Percentiles rank a stretch among this genome's conserved stretches.
phyloP scores from a whole-genome alignment of 2,113 vertebrate species.

The Phylloscopus trochilus region DNA sequence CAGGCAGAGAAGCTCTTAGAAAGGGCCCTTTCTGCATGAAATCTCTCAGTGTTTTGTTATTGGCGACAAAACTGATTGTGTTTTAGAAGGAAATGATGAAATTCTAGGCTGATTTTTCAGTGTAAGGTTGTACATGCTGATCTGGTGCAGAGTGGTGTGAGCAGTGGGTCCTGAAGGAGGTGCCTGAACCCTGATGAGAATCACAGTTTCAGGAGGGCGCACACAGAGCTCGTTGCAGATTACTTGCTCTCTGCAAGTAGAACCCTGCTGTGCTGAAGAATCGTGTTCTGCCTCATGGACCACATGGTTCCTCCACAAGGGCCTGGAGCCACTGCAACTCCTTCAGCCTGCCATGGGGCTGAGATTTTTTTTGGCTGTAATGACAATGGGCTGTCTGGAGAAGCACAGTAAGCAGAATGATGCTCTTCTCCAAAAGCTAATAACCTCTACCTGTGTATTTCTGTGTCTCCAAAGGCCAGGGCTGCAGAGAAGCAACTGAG shows the following conservation, averaged over 20 bases:
- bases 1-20: background rate
- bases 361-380: background rate
- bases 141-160: background rate
- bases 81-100: background rate
- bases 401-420: background rate
- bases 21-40: background rate
- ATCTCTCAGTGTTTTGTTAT: background rate
- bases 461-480: background rate
- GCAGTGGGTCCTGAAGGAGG: background rate
- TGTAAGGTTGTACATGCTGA: background rate
- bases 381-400: background rate
- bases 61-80: background rate
- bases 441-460: background rate
- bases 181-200: background rate
- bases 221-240: background rate
- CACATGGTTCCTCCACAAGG: background rate
- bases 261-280: background rate
- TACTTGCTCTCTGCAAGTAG: background rate
- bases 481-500: background rate
- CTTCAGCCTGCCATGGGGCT: background rate
- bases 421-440: background rate
- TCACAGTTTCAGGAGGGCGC: background rate
- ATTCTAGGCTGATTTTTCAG: background rate
- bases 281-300: background rate
- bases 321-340: background rate